Base-by-base conservation (phyloP, 2,888 invertebrate species). In the Diaprepes abbreviatus region DNA sequence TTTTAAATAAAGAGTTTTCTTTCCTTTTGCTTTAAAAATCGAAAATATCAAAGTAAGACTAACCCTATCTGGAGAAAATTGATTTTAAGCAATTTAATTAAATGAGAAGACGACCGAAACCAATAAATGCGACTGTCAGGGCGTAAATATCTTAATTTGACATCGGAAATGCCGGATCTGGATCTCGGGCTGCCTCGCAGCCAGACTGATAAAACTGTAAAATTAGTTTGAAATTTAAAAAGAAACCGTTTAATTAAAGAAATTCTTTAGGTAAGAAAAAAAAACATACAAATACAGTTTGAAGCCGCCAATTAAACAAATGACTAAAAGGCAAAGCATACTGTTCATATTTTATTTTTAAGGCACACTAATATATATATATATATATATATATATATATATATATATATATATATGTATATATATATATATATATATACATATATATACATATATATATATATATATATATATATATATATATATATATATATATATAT, bases 141-240 rank as follows among this genome's bases (percentile, higher is more conserved):
- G 55, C 38, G 38, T 55, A 55, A 38, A 55, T 55, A 55, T 55
- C 38, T 55, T 55, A 55, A 55, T 55, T 55, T 55, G 55, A 55
- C 55, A 38, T 19, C 36, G 21, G 38, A 55, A 55, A 55, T 36
- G 24, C 35, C 14, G 28, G 28, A 28, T 50, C 31, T 21, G 17
- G 7, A 17, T n/a, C 36, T 24, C 24, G 5, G 24, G 24, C 24
- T 3, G 24, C 24, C 5, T 24, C 3, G 5, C 24, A 19, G 55
- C 36, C n/a, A 36, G 36, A 55, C 36, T 55, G 36, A 36, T 36
- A 55, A 36, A 55, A 36, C 10, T 19, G 55, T 36, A 33, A 55
- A 55, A 36, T 35, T 36, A 21, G 21, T 36, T 55, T 55, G 16
- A 35, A 31, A 55, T 55, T 55, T 10, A 33, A 14, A 17, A 5